Base-by-base conservation (phyloP, 2,888 invertebrate genomes). In the Parelbella ahira region DNA sequence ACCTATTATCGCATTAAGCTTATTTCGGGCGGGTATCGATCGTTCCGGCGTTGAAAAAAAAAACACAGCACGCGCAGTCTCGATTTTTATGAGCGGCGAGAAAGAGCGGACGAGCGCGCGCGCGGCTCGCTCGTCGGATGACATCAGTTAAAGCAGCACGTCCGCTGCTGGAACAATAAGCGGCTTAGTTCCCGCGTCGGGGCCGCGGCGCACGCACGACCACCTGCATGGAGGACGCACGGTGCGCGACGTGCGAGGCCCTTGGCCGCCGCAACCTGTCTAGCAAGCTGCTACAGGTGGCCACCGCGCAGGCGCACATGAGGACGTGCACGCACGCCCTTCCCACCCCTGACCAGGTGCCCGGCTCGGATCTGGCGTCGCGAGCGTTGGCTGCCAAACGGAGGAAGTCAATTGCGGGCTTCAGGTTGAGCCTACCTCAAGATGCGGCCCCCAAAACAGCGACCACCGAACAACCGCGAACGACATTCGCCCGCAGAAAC, bases 111-210 rank as follows among this genome's bases (percentile, higher is more conserved):
- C n/a, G n/a, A n/a, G n/a, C n/a, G 75, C 72, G 79, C 56, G 60
- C 78, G 82, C 76, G 72, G 69, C 68, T 63, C 68, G 78, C 68
- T 68, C 70, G 68, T 76, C 77, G 79, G 80, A 86, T 87, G 87
- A 87, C 87, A 87, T 87, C 87, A 84, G 87, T 87, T 84, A 81
- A 83, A 73, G 70, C 68, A 76, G 68, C 75, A 73, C 86, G 82
- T 80, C 82, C 82, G 84, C 62, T 77, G 66, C n/a, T n/a, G 74
- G 74, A 72, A 78, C 77, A 76, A 75, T 74, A 73, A 74, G 67
- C 79, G 71, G n/a, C 75, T 84, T 86, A 87, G 87, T 87, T 77
- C 76, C 77, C 75, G 69, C 77, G 70, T 58, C 77, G 86, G 71
- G 73, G 74, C 62, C 83, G 86, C 64, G 60, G 68, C 68, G 80